These are phyloP conservation scores for Artemia sinica DNA, from an alignment of 2,888 invertebrate genomes.

Conservation along the genomic window DNA sequence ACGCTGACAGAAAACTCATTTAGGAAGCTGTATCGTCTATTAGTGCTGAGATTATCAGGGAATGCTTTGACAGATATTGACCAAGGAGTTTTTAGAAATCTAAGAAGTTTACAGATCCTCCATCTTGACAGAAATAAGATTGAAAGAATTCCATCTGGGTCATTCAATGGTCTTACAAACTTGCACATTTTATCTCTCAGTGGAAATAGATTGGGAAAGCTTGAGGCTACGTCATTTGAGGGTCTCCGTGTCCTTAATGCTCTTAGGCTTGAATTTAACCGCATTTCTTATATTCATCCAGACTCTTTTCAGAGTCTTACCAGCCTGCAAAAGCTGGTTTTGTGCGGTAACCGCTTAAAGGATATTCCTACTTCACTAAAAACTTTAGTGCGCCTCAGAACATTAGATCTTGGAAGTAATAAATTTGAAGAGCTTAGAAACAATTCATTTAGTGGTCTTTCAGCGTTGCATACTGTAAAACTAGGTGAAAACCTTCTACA, in stretches of 20 bases:
- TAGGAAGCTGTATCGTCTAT: slow-evolving; percentile 33
- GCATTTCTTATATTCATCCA: slow-evolving; percentile 47
- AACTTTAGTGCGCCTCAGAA: slow-evolving; percentile 49
- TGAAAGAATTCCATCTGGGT: slow-evolving; percentile 47
- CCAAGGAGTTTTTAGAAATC: slow-evolving; percentile 49
- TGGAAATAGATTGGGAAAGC: slow-evolving; percentile 48
- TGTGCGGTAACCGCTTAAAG: slow-evolving; percentile 52
- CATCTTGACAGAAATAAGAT: slow-evolving; percentile 54
- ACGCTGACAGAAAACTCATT: slow-evolving; percentile 22
- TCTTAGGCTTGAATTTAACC: slow-evolving; percentile 54
- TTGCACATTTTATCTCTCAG: slow-evolving; percentile 55
- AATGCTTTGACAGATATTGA: slow-evolving; percentile 55
- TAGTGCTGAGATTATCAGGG: slow-evolving; percentile 52
- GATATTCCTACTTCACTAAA: slow-evolving; percentile 50
- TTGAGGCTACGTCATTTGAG: slow-evolving; percentile 50
- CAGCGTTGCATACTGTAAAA: slow-evolving; percentile 53
- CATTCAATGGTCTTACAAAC: slow-evolving; percentile 55
- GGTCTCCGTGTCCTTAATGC: slow-evolving; percentile 55
- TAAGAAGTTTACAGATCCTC: slow-evolving; percentile 54
- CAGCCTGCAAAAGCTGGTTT: slow-evolving; percentile 53
- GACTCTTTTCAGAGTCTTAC: slow-evolving; percentile 59
- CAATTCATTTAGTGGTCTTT: slow-evolving; percentile 52
- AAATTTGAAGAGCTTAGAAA: slow-evolving; percentile 50
- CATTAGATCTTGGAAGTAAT: slow-evolving; percentile 65
- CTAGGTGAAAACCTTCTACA: slow-evolving; percentile 61